phyloP scores from a whole-genome alignment of 2,888 invertebrate species.

The Pycnomerus fuliginosus region DNA sequence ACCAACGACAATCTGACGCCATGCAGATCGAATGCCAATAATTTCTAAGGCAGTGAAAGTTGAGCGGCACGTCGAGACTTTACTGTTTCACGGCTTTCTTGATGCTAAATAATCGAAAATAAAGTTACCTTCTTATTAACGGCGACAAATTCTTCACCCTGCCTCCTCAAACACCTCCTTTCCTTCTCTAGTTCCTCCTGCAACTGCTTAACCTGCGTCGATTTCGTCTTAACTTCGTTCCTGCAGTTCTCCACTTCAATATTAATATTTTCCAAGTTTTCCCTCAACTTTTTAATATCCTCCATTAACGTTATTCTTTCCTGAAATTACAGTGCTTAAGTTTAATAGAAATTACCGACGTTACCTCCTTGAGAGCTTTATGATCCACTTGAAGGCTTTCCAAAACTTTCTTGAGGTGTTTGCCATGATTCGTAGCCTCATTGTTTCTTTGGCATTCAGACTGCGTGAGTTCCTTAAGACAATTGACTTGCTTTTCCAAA shows the following conservation, averaged over 20 bases:
- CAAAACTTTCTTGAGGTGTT: constrained; percentile 7
- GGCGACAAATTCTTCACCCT: constrained; percentile 1
- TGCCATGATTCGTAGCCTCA: constrained; percentile 24
- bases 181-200: constrained; percentile 3
- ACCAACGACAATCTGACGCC: no score
- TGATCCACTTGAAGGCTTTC: constrained; percentile 6
- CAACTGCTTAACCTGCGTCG: constrained; percentile 2
- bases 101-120: no score
- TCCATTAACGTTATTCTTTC: constrained; percentile 5
- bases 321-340: constrained; percentile 3
- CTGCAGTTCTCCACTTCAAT: constrained; percentile 9
- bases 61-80: no score
- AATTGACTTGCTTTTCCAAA: constrained; percentile 59
- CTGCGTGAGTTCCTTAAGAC: constrained; percentile 59
- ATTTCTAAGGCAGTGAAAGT: no score
- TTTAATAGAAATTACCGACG: not conserved
- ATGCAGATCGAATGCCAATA: no score
- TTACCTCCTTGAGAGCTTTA: constrained; percentile 7
- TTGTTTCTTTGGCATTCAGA: constrained; percentile 55
- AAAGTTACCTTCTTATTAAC: constrained; percentile 10
- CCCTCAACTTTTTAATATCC: not conserved
- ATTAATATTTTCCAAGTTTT: constrained; percentile 2
- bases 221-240: constrained; percentile 12
- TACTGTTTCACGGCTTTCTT: no score
- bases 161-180: not conserved